A percentile compares a stretch with the other conserved stretches of the same genome.
phyloP scores from a whole-genome alignment of 1,140 invertebrate genomes.

The Bombus haemorrhoidalis region DNA sequence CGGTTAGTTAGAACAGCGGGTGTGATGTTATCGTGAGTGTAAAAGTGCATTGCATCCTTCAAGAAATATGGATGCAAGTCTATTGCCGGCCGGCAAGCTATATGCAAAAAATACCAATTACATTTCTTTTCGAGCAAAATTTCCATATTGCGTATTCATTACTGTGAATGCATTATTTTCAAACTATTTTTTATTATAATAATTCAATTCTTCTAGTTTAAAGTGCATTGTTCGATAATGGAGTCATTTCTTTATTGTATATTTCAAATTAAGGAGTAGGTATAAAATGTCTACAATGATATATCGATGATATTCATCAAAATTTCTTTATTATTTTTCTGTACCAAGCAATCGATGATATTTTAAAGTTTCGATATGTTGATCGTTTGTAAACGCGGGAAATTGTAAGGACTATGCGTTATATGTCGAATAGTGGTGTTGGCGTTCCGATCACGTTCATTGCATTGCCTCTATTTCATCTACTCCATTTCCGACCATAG shows the following conservation, averaged over 20 bases:
- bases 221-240: neutral
- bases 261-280: slow-evolving; percentile 6
- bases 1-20: slow-evolving; percentile 2
- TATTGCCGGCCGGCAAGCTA: slow-evolving; percentile 67
- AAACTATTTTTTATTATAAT: neutral
- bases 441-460: neutral
- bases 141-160: neutral
- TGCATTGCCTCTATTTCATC: neutral
- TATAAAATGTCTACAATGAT: neutral
- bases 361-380: neutral
- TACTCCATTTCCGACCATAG: neutral
- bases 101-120: slow-evolving; percentile 25
- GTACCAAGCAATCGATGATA: neutral
- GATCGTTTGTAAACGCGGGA: slow-evolving; percentile 43
- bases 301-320: neutral
- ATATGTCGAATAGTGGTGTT: neutral
- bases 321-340: neutral
- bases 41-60: slow-evolving; percentile 64
- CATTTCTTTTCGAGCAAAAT: neutral
- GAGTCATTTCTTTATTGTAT: neutral
- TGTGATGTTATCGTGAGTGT: slow-evolving; percentile 56
- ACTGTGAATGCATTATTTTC: neutral
- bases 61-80: slow-evolving; percentile 51
- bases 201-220: neutral
- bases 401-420: slow-evolving; percentile 11